Base-by-base conservation (phyloP, 2,888 invertebrate genomes). In the Onchidella celtica region DNA sequence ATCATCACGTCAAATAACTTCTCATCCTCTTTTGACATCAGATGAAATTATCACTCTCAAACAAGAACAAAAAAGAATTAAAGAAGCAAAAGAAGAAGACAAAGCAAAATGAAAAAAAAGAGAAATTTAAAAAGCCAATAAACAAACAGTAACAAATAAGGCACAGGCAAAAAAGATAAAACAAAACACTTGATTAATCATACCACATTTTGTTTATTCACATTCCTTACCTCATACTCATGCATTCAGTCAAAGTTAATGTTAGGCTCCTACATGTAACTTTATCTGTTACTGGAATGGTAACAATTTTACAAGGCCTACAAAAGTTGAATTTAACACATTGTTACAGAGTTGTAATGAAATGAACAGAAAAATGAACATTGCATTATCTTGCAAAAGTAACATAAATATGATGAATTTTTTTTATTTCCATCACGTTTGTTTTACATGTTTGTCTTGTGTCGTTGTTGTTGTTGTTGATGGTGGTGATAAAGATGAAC, bases 41-140 rank as follows among this genome's bases (percentile, higher is more conserved):
- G 61, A 61, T 61, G 61, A 61, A 61, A 27, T 61, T 61, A 61
- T 61, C 61, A 24, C 61, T 61, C 61, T 61, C 61, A 61, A 61
- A 61, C 61, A 61, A 61, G 61, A 61, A 61, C 61, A 61, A 61
- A 61, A 61, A 61, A 61, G 61, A 61, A 61, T 61, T 61, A 61
- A 61, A 61, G 61, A 61, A 61, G 61, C 61, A 61, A 61, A 61
- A 27, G 61, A 61, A 61, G 61, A 61, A 6, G 61, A 27, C 61
- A 61, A 61, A 61, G n/a, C n/a, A 27, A 61, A 61, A 61, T n/a
- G 61, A 61, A 61, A 61, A 61, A 21, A 61, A 61, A 61, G 61
- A 61, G 61, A 61, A 61, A 24, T 61, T 61, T 14, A 61, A 61
- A 61, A 61, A 61, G 61, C n/a, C 61, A 61, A 61, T 61, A 24